Percentiles rank a stretch among this genome's conserved stretches.
Conservation (phyloP, 2,113 vertebrate species). For the Lipophrys pholis region DNA sequence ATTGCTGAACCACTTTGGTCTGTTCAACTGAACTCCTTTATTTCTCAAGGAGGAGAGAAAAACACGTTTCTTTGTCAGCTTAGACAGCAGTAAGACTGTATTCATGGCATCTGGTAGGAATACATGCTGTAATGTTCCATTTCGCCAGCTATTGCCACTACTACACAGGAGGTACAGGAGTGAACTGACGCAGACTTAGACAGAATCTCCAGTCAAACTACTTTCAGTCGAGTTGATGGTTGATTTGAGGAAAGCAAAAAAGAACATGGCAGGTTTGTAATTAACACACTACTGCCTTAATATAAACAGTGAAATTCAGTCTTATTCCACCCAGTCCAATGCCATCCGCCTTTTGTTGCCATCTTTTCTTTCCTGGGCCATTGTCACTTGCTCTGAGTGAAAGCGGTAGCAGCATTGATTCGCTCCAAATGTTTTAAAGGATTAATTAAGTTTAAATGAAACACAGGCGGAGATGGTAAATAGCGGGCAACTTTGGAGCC, state of each 20-base stretch:
- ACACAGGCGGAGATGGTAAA: constrained; percentile 18
- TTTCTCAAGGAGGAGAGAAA: too few species aligned
- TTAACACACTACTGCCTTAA: neutral
- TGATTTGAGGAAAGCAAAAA: neutral
- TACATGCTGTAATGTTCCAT: too few species aligned
- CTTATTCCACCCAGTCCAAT: constrained; percentile 21
- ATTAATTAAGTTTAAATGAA: constrained; percentile 38
- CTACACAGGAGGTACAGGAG: too few species aligned
- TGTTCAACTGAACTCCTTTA: too few species aligned
- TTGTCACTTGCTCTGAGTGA: neutral
- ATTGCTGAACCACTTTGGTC: too few species aligned
- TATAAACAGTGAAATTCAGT: constrained; percentile 3
- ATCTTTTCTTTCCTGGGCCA: neutral
- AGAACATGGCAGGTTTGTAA: neutral
- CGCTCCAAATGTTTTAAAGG: constrained; percentile 26
- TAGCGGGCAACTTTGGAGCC: constrained; percentile 12
- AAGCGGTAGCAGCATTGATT: neutral
- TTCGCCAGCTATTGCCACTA: too few species aligned
- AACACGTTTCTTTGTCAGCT: too few species aligned
- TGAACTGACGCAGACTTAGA: too few species aligned
- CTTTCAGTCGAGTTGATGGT: neutral
- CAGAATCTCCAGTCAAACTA: too few species aligned
- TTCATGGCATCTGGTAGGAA: too few species aligned
- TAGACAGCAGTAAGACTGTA: too few species aligned
- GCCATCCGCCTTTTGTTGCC: neutral